Percentiles rank a stretch among this genome's conserved stretches.
Conservation (phyloP, 2,888 invertebrate genomes). For the Megaustenia siamemsis region DNA sequence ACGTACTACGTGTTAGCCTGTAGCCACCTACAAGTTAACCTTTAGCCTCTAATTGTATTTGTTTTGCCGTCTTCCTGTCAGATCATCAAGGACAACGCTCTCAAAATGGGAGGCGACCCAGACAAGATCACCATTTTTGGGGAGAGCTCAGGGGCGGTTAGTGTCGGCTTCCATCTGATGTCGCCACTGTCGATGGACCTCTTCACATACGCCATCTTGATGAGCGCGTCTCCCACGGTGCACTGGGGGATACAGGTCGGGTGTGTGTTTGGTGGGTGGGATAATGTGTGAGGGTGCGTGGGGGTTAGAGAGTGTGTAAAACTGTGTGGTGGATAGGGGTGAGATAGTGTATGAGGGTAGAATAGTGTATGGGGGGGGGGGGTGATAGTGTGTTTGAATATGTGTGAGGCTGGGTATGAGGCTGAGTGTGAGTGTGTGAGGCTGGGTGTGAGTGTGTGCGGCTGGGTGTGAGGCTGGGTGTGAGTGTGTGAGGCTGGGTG, state of each 20-base stretch:
- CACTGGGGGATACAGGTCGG: constrained; percentile 63
- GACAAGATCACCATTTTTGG: constrained; percentile 68
- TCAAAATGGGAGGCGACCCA: constrained; percentile 66
- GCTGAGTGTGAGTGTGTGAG: no score
- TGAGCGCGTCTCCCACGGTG: constrained; percentile 64
- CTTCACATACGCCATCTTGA: constrained; percentile 69
- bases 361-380: neutral
- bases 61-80: neutral
- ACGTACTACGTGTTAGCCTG: neutral
- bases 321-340: neutral
- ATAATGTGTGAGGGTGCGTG: neutral
- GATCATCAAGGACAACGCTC: constrained; percentile 94
- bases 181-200: constrained; percentile 63
- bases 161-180: constrained; percentile 67
- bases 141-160: constrained; percentile 70
- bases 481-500: no score
- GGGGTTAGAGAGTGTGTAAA: neutral
- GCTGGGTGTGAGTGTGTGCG: no score
- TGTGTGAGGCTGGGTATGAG: neutral
- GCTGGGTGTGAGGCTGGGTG: no score
- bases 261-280: neutral
- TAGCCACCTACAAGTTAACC: no score
- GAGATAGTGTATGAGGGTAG: neutral
- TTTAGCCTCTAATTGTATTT: neutral
- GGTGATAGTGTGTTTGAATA: neutral